Percentiles rank a stretch among this genome's conserved stretches.
These are phyloP conservation scores for Melinopterus prodromus DNA, from an alignment of 2,888 invertebrate species.

Conservation along the genomic window DNA sequence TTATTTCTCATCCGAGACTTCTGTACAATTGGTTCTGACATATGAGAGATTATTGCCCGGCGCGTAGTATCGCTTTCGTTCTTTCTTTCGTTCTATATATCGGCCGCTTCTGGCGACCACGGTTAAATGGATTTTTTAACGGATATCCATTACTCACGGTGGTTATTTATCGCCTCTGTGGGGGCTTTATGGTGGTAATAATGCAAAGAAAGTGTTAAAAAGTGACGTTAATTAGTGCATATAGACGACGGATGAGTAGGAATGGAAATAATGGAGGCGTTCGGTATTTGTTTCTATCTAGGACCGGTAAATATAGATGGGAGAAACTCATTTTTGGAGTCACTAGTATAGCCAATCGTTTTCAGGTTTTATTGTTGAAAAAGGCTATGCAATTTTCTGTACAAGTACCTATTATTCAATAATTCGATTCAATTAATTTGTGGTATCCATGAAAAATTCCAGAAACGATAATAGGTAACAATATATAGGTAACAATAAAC, in stretches of 20 bases:
- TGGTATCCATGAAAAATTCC: too few species aligned
- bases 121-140: background rate
- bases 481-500: too few species aligned
- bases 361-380: too few species aligned
- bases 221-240: background rate
- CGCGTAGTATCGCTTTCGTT: background rate
- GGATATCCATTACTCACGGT: background rate
- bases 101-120: background rate
- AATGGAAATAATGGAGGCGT: background rate
- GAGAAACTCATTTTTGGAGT: background rate
- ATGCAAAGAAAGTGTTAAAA: background rate
- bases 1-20: conserved; percentile 24
- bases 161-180: background rate
- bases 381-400: too few species aligned
- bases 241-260: background rate
- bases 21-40: conserved; percentile 30
- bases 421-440: too few species aligned
- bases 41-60: conserved; percentile 23
- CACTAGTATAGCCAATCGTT: background rate
- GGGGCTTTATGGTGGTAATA: background rate
- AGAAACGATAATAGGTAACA: too few species aligned
- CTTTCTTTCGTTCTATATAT: background rate
- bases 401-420: too few species aligned
- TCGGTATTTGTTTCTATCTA: background rate
- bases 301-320: background rate